phyloP scores from a whole-genome alignment of 2,797 vertebrate species.

The Gambusia yucatana region DNA sequence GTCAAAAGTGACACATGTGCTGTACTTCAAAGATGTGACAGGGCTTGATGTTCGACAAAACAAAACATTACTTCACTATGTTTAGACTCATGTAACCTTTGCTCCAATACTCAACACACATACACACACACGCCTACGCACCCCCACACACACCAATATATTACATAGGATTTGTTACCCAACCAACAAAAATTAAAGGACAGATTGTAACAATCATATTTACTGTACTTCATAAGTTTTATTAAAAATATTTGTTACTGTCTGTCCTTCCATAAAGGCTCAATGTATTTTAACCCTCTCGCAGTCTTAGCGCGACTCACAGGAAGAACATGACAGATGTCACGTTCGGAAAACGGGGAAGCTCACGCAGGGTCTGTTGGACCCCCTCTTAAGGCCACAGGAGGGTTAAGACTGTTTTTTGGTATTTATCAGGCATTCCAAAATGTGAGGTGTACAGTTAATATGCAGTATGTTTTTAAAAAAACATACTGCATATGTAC shows the following conservation, averaged over 20 bases:
- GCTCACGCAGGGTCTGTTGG: too few species aligned
- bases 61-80: neutral
- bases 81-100: neutral
- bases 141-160: neutral
- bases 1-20: neutral
- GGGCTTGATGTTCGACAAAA: neutral
- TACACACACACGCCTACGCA: too few species aligned
- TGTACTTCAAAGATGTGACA: neutral
- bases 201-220: neutral
- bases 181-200: neutral
- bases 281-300: neutral
- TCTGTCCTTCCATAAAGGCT: neutral
- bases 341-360: too few species aligned
- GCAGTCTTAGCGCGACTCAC: too few species aligned
- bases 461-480: neutral
- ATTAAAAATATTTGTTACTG: neutral
- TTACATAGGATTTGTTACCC: neutral
- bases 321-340: too few species aligned
- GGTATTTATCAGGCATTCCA: neutral
- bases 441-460: neutral
- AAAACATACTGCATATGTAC: neutral
- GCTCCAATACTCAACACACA: neutral
- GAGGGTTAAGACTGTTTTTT: neutral
- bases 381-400: too few species aligned
- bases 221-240: neutral